A percentile compares a stretch with the other conserved stretches of the same genome.
Evolutionary conservation across 2,113 vertebrate genomes (phyloP).

Genomic region (Podocnemis expansa): DNA sequence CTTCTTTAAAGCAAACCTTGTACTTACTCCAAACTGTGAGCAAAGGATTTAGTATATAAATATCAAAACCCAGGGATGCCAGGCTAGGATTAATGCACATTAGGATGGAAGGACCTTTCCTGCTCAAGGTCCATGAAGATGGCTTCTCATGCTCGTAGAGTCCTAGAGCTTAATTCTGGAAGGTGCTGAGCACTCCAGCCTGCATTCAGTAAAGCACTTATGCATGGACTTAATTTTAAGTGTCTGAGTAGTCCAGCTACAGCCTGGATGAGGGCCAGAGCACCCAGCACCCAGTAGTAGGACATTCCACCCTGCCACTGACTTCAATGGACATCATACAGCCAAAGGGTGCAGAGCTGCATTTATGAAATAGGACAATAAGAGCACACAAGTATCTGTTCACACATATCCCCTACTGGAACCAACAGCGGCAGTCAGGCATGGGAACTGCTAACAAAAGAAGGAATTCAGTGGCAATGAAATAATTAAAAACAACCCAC

Average conservation of each 20-base stretch:
- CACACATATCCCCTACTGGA: neutral
- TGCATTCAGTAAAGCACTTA: neutral
- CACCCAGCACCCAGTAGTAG: accelerated
- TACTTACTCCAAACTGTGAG: neutral
- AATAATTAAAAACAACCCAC: neutral
- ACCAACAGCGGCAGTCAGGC: neutral
- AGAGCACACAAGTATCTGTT: neutral
- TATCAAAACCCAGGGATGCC: neutral
- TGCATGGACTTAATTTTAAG: neutral
- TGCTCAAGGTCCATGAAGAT: neutral
- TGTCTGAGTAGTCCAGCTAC: neutral
- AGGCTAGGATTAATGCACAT: neutral
- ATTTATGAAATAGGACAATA: neutral
- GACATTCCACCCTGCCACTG: neutral
- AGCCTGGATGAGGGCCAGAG: neutral
- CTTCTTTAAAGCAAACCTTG: neutral
- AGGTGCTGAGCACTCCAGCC: neutral
- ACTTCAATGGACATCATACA: neutral
- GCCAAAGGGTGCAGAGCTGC: neutral
- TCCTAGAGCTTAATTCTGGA: neutral
- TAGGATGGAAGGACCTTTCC: no score
- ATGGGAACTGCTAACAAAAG: neutral
- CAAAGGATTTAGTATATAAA: neutral
- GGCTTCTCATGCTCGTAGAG: neutral
- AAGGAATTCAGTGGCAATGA: neutral